Evolutionary conservation across 2,888 invertebrate species (phyloP).

Genomic region (Melanostoma scalare): DNA sequence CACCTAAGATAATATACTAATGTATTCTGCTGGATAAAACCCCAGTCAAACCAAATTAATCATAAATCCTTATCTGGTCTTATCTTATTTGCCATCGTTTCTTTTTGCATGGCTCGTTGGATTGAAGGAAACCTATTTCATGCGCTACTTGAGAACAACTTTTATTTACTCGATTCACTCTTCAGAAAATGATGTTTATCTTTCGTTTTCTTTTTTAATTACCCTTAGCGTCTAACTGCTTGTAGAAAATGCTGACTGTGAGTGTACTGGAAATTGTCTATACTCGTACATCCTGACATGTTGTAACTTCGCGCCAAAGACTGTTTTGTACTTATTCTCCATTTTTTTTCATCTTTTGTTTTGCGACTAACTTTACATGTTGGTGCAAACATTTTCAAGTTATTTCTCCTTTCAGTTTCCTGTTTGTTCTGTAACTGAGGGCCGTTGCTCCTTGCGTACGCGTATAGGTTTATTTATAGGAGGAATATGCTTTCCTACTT

Average conservation of each 20-base stretch:
- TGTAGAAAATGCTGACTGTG: conserved; percentile 9
- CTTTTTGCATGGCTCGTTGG: too few species aligned
- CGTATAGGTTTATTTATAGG: neutral
- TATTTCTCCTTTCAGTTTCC: conserved; percentile 36
- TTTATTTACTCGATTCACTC: conserved; percentile 57
- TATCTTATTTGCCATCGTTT: too few species aligned
- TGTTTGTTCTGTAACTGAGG: conserved; percentile 37
- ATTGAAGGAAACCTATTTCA: too few species aligned
- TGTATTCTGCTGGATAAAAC: too few species aligned
- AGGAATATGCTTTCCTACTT: neutral
- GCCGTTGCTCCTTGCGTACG: conserved; percentile 8
- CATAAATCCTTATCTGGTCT: too few species aligned
- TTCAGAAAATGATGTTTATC: conserved; percentile 70
- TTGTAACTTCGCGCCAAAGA: conserved; percentile 17
- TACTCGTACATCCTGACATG: conserved; percentile 11
- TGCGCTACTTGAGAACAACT: neutral
- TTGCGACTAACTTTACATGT: conserved; percentile 52
- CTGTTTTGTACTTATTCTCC: neutral
- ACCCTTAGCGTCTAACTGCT: conserved; percentile 55
- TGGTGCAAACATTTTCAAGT: conserved; percentile 56
- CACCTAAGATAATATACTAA: too few species aligned
- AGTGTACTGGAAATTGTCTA: neutral
- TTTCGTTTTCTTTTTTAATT: conserved; percentile 63
- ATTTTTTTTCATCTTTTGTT: conserved; percentile 31
- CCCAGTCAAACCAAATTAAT: too few species aligned